Base-by-base conservation (phyloP, 2,888 invertebrate species). In the Agonopterix alstromeriana region DNA sequence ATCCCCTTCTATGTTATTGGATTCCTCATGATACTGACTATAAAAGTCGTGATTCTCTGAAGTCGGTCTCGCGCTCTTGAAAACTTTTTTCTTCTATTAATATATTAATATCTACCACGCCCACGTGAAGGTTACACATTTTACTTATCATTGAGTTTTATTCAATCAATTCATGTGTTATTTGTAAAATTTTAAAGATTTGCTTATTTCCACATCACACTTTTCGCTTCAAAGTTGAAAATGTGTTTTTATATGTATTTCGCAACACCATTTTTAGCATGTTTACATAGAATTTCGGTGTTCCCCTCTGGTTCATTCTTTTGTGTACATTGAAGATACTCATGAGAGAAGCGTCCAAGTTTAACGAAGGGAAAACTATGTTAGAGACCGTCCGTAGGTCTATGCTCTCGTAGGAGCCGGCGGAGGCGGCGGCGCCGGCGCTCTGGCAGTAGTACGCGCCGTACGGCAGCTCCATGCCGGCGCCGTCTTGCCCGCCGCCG, bases 311-410 rank as follows among this genome's bases (percentile, higher is more conserved):
- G 48, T 65, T 70, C 9, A 65, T 48, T 10, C 48, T 63, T 50
- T 63, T 69, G 36, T 73, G 74, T 43, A 77, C 57, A 48, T 69
- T 65, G 49, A 80, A 64, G 42, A 82, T 70, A 51, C 82, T 84
- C 64, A 78, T 69, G 3, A 80, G 54, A 8, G 85, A 83, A 8
- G 82, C 72, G 42, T 82, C 77, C 41, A 77, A 59, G 45, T 74
- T 58, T 46, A 55, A 11, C 62, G 54, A 44, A 53, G 54, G 11
- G 57, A 27, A 27, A 27, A 27, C 27, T 1, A 54, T 47, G 64
- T 64, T 11, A 70, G 65, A 47, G 50, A 52, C 38, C 51, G 51
- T 42, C 27, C 59, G 68, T 36, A 82, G 57, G 50, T 81, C 69
- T 10, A 84, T 74, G 46, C 64, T 77, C 63, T 83, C 80, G 52